A percentile compares a stretch with the other conserved stretches of the same genome.
phyloP scores from a whole-genome alignment of 2,888 invertebrate genomes.

The Oscheius sp. region DNA sequence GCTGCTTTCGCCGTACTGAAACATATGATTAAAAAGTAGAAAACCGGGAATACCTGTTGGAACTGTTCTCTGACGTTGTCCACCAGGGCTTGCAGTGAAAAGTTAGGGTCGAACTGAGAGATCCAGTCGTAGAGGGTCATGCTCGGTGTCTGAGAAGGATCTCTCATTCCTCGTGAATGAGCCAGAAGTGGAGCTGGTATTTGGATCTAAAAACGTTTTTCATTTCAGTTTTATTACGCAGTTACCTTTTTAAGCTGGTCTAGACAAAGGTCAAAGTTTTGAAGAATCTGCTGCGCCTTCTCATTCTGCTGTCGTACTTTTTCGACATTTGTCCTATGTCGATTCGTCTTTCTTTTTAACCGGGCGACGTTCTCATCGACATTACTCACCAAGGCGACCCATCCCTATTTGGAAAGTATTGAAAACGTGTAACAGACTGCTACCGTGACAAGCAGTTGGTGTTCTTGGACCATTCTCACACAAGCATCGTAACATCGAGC shows the following conservation, averaged over 20 bases:
- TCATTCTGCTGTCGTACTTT: constrained; percentile 48
- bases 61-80: constrained; percentile 53
- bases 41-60: constrained; percentile 28
- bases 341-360: constrained; percentile 46
- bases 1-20: constrained; percentile 45
- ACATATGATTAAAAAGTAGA: not conserved
- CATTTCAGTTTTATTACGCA: not conserved
- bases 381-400: constrained; percentile 66
- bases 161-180: constrained; percentile 37
- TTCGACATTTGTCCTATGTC: constrained; percentile 41
- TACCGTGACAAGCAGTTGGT: constrained; percentile 55
- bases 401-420: constrained; percentile 54
- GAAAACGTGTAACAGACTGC: not conserved
- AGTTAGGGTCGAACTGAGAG: constrained; percentile 55
- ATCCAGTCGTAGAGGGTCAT: constrained; percentile 69
- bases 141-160: constrained; percentile 21
- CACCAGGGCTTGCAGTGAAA: constrained; percentile 48
- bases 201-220: constrained; percentile 26
- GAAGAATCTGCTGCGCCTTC: constrained; percentile 50
- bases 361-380: constrained; percentile 59
- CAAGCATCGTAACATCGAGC: constrained; percentile 45
- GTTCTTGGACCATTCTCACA: constrained; percentile 62
- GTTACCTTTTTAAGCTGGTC: constrained; percentile 56
- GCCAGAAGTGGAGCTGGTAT: constrained; percentile 42
- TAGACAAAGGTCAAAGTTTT: constrained; percentile 61